A percentile compares a stretch with the other conserved stretches of the same genome.
phyloP scores from a whole-genome alignment of 2,888 invertebrate species.

The Diarsia dahlii region DNA sequence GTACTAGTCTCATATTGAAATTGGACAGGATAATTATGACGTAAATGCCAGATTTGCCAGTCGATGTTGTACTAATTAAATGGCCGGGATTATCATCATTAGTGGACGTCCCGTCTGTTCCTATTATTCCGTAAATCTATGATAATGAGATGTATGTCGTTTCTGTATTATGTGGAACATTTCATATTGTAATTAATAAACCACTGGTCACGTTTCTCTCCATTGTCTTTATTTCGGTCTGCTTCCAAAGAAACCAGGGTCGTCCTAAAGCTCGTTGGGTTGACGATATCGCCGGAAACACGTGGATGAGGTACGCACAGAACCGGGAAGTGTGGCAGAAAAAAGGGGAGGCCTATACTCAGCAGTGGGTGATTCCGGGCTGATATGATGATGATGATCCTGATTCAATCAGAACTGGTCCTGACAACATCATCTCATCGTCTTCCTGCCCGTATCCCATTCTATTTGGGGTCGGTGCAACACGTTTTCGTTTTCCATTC shows the following conservation, averaged over 20 bases:
- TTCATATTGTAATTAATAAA: not conserved
- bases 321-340: no score
- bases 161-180: not conserved
- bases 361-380: no score
- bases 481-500: no score
- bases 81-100: constrained; percentile 21
- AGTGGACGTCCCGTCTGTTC: not conserved
- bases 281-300: no score
- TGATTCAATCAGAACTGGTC: not conserved
- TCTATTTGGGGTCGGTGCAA: no score
- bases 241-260: no score
- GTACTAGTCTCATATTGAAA: constrained; percentile 4
- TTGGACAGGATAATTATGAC: not conserved
- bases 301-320: no score
- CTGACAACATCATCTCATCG: not conserved
- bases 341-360: no score
- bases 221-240: not conserved
- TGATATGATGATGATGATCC: no score
- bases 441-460: no score
- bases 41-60: not conserved
- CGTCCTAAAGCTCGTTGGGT: no score
- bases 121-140: not conserved
- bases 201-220: not conserved
- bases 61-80: constrained; percentile 7
- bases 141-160: constrained; percentile 4